Base-by-base conservation (phyloP, 2,113 vertebrate genomes). In the Notarius quadriscutis region DNA sequence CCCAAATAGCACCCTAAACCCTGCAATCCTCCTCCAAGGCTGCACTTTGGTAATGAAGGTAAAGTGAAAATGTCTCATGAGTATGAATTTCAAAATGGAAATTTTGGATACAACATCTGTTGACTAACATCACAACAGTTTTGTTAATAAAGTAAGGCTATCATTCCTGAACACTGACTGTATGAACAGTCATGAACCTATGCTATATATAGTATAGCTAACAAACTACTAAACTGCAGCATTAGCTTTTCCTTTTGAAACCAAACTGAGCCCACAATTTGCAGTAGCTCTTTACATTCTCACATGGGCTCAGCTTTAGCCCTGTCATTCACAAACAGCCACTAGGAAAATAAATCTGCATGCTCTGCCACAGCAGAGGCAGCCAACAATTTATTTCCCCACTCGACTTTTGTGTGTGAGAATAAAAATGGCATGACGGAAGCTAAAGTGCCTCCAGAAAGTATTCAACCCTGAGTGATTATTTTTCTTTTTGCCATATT, bases 311-410 rank as follows among this genome's bases (percentile, higher is more conserved):
- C 69, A 41, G 30, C 72, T 25, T 50, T 11, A 50, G 41, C 22
- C 48, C 10, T n/a, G 48, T 41, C 41, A 72, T 22, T 20, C 69
- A 41, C 15, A 18, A 18, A 74, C 69, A 17, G 34, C 18, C 34
- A 15, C 22, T n/a, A 77, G 74, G 48, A 51, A 77, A 77, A 77
- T 14, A 77, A n/a, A 53, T 77, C 74, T 53, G 74, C 22, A 77
- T 77, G 48, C 53, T 77, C 74, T 77, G 74, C 74, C 48, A 7
- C 11, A 77, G 74, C n/a, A 77, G 22, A 77, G n/a, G 22, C 51
- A 22, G 17, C 20, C 48, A 50, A 77, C 74, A 25, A 77, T 77
- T 77, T 51, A 77, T 77, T 53, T 51, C 74, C 48, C 48, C 48
- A 77, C 74, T 77, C 11, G 2, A 7, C 74, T 53, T 51, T 48